phyloP scores from a whole-genome alignment of 2,797 vertebrate genomes.

The Xenops minutus region DNA sequence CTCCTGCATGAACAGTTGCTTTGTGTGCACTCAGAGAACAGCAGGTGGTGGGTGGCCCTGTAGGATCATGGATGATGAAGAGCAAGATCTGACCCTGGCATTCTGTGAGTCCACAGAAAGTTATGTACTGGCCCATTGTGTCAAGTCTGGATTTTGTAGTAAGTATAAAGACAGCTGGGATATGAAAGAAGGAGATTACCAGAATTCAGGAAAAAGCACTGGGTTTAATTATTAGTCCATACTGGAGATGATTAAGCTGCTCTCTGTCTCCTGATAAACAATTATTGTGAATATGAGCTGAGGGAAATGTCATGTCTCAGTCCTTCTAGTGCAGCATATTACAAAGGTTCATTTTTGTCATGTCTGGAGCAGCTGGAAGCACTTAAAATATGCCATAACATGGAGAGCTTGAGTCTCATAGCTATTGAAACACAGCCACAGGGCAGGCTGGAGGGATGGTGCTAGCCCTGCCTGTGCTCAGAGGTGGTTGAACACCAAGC shows the following conservation, averaged over 20 bases:
- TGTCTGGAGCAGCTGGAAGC: neutral
- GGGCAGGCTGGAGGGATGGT: neutral
- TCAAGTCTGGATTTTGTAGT: neutral
- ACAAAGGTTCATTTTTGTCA: neutral
- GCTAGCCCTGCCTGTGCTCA: neutral
- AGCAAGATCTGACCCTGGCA: neutral
- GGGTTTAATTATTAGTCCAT: neutral
- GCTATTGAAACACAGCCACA: fast-evolving
- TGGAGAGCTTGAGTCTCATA: neutral
- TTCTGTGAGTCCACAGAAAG: neutral
- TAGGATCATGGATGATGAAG: neutral
- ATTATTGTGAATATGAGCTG: neutral
- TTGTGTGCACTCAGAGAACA: neutral
- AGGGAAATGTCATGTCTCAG: neutral
- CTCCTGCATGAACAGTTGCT: neutral
- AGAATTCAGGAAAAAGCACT: neutral
- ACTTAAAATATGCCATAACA: neutral
- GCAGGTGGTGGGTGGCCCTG: neutral
- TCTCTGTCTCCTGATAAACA: neutral
- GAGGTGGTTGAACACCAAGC: neutral
- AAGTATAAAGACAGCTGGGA: neutral
- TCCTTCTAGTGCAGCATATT: neutral
- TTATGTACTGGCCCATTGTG: fast-evolving
- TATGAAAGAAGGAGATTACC: neutral
- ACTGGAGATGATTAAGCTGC: neutral